Evolutionary conservation across 2,888 invertebrate species (phyloP).

Genomic region (Cryptocheilus praepositus): DNA sequence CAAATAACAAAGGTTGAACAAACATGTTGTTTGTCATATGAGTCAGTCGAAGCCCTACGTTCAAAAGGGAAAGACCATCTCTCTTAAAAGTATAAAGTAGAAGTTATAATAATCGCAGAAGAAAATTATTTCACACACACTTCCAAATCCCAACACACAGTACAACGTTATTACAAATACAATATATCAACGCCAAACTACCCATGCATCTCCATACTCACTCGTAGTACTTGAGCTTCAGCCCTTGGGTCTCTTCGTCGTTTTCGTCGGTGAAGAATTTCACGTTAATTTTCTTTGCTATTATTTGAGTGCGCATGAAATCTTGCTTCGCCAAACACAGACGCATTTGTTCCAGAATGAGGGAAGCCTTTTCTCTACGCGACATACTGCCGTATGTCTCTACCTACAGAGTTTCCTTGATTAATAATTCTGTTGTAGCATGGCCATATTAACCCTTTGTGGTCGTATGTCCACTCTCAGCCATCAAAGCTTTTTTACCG

Average conservation of each 20-base stretch:
- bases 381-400: slow-evolving; percentile 99
- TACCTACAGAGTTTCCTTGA: slow-evolving; percentile 71
- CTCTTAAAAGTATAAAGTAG: no score
- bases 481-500: no score
- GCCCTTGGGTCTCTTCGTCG: slow-evolving; percentile 75
- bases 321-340: slow-evolving; percentile 96
- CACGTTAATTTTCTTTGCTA: slow-evolving; percentile 98
- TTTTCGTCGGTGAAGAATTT: slow-evolving; percentile 96
- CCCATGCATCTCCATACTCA: slow-evolving; percentile 56
- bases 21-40: no score
- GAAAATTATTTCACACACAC: no score
- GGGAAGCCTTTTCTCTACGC: slow-evolving; percentile 95
- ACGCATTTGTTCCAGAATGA: slow-evolving; percentile 99
- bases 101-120: no score
- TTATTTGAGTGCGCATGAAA: slow-evolving; percentile 97
- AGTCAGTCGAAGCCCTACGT: no score
- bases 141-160: no score
- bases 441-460: no score
- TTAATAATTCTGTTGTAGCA: not conserved
- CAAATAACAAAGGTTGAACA: no score
- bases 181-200: not conserved
- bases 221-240: slow-evolving; percentile 84
- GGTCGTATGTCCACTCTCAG: no score
- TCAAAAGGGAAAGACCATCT: no score
- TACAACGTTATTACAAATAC: no score